Evolutionary conservation across 2,113 vertebrate species (phyloP).

Genomic region (Saccopteryx leptura): DNA sequence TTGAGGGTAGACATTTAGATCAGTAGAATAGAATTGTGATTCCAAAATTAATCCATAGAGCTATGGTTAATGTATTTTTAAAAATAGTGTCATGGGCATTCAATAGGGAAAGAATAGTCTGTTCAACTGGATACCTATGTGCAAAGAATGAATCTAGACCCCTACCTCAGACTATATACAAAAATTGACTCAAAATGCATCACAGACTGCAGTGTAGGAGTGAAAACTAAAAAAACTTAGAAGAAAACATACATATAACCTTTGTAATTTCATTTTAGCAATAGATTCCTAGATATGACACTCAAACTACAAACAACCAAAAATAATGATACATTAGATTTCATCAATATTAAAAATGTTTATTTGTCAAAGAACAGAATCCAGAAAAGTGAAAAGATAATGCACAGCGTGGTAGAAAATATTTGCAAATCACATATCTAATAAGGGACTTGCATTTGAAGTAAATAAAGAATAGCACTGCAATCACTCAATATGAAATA

Average conservation of each 20-base stretch:
- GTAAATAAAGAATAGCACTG: background rate
- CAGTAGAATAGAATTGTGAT: background rate
- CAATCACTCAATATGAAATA: background rate
- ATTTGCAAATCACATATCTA: background rate
- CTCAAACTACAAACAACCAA: background rate
- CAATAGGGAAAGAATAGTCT: background rate
- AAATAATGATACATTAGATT: background rate
- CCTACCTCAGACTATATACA: background rate
- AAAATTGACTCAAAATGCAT: background rate
- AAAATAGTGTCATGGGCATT: background rate
- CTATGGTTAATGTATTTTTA: background rate
- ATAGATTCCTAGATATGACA: background rate
- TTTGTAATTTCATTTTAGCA: constrained; percentile 12
- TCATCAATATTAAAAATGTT: background rate
- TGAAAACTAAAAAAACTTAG: background rate
- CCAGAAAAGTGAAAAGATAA: background rate
- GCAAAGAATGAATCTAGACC: background rate
- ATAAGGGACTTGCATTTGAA: background rate
- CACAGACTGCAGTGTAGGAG: background rate
- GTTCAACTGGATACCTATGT: background rate
- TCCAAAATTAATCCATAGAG: background rate
- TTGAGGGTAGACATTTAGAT: background rate
- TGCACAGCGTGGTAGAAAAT: background rate
- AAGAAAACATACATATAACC: background rate
- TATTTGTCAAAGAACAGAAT: background rate